Conservation (phyloP, 2,888 invertebrate species). For the Dendrolimus houi region DNA sequence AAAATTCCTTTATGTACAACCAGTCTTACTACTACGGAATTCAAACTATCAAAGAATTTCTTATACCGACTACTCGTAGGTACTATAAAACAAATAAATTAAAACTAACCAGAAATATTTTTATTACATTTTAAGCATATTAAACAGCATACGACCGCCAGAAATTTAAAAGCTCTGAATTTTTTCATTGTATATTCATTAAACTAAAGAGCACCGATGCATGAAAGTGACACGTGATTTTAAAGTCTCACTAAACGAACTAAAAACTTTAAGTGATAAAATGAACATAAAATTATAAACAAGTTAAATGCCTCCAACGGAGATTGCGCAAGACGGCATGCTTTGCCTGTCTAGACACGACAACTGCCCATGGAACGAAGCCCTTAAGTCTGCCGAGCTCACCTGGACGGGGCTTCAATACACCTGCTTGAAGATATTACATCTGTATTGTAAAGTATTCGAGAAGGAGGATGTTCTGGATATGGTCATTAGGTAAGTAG, state of each 20-base stretch:
- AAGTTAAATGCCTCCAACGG: conserved; percentile 69
- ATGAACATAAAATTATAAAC: conserved; percentile 9
- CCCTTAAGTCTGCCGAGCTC: conserved; percentile 69
- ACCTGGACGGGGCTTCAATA: conserved; percentile 91
- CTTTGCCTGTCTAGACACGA: conserved; percentile 79
- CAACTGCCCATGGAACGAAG: conserved; percentile 78
- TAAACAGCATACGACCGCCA: too few species aligned
- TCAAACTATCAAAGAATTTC: too few species aligned
- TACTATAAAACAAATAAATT: too few species aligned
- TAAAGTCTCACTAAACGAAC: conserved; percentile 6
- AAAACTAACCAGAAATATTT: too few species aligned
- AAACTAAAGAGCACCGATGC: background rate
- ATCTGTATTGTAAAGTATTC: conserved; percentile 92
- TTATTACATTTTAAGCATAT: too few species aligned
- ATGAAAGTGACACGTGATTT: background rate
- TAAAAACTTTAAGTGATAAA: conserved; percentile 12
- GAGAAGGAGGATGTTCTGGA: conserved; percentile 87
- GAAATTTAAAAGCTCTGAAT: too few species aligned
- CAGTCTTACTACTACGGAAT: background rate
- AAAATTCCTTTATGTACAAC: background rate
- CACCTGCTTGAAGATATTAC: conserved; percentile 88
- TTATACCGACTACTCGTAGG: too few species aligned
- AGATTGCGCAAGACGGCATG: conserved; percentile 67
- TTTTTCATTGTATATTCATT: too few species aligned
- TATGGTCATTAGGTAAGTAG: conserved; percentile 84